Evolutionary conservation across 53 echinoderm and acorn worm genomes (phyloP).

Genomic region (Antedon mediterranea): DNA sequence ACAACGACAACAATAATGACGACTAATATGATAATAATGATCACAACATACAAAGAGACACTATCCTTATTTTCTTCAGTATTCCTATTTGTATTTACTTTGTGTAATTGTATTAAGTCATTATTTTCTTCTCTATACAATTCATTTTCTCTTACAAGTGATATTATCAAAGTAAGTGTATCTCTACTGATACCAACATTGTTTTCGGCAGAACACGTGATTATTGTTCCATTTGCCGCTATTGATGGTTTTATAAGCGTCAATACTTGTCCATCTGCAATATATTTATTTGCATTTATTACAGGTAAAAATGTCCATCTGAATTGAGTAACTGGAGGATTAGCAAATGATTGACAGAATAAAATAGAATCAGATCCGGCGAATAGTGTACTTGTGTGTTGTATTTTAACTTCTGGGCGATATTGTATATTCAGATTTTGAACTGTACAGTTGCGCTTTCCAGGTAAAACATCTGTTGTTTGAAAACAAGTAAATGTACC

Average conservation of each 20-base stretch:
- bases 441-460: not conserved
- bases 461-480: not conserved
- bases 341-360: not conserved
- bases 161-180: not conserved
- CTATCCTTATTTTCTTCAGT: not conserved
- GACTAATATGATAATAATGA: not conserved
- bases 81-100: not conserved
- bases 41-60: not conserved
- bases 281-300: not conserved
- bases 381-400: not conserved
- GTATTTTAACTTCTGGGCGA: not conserved
- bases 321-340: not conserved
- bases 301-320: not conserved
- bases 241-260: not conserved
- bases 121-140: not conserved
- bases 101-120: not conserved
- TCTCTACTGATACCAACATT: not conserved
- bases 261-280: not conserved
- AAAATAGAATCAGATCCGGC: not conserved
- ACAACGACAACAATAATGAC: not conserved
- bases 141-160: not conserved
- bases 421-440: not conserved
- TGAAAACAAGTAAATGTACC: not conserved
- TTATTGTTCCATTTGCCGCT: not conserved
- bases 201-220: not conserved